phyloP scores from a whole-genome alignment of 2,113 vertebrate species.

The Lamprotornis superbus region DNA sequence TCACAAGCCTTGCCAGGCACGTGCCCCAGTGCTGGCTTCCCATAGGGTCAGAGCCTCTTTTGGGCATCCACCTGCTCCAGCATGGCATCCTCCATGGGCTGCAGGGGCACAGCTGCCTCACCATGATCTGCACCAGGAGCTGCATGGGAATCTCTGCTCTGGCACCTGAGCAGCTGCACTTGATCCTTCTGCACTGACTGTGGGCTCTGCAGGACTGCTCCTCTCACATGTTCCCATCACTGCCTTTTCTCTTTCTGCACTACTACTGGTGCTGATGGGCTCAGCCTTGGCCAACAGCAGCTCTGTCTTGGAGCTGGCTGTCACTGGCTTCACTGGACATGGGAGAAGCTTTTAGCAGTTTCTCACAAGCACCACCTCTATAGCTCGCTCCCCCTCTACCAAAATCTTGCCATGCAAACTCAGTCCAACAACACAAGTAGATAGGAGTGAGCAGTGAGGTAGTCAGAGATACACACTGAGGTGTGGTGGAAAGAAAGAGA shows the following conservation, averaged over 20 bases:
- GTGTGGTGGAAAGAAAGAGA: not conserved
- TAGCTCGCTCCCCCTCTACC: not conserved
- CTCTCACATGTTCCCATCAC: not conserved
- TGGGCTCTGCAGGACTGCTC: not conserved
- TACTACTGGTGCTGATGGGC: fast-evolving
- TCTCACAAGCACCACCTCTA: not conserved
- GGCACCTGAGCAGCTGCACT: not conserved
- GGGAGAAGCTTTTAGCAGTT: not conserved
- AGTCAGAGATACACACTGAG: not conserved
- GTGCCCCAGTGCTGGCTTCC: not conserved
- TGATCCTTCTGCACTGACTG: not conserved
- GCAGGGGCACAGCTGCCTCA: not conserved
- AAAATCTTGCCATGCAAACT: not conserved
- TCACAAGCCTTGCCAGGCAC: not conserved
- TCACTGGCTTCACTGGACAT: not conserved
- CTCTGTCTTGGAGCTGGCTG: not conserved
- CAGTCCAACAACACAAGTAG: fast-evolving
- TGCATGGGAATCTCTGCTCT: not conserved
- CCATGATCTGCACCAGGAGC: fast-evolving
- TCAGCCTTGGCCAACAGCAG: not conserved
- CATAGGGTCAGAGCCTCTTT: not conserved
- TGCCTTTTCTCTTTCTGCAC: not conserved
- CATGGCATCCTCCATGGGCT: not conserved
- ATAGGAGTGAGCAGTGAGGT: not conserved
- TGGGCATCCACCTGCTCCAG: not conserved